phyloP scores from a whole-genome alignment of 2,888 invertebrate genomes.

The Zootermopsis nevadensis region DNA sequence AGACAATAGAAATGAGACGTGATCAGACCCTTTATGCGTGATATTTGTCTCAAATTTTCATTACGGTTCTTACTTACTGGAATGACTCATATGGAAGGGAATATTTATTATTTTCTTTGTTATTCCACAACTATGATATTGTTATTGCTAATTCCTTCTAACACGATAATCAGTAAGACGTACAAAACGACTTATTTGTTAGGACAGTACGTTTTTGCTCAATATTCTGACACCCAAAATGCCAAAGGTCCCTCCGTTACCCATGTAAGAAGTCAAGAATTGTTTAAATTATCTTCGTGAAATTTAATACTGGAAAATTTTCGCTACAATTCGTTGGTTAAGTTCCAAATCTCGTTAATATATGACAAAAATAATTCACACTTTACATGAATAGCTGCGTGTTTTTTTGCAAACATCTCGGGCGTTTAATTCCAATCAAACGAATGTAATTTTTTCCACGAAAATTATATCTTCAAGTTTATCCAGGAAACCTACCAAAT shows the following conservation, averaged over 20 bases:
- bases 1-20: conserved; percentile 23
- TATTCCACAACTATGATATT: not conserved
- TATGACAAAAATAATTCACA: too few species aligned
- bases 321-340: too few species aligned
- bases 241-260: too few species aligned
- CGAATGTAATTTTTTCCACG: not conserved
- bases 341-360: too few species aligned
- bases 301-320: too few species aligned
- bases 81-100: not conserved
- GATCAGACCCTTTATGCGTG: not conserved
- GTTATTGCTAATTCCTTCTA: not conserved
- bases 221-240: too few species aligned
- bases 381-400: too few species aligned
- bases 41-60: conserved; percentile 10
- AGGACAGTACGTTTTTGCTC: too few species aligned
- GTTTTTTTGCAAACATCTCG: too few species aligned
- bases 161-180: not conserved
- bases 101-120: not conserved
- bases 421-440: not conserved
- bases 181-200: not conserved
- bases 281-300: too few species aligned
- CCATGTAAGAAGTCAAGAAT: too few species aligned
- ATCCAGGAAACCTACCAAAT: not conserved
- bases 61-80: not conserved
- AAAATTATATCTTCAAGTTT: not conserved